Conservation (phyloP, 35 echinoderm and acorn worm genomes). For the Antedon bifida region DNA sequence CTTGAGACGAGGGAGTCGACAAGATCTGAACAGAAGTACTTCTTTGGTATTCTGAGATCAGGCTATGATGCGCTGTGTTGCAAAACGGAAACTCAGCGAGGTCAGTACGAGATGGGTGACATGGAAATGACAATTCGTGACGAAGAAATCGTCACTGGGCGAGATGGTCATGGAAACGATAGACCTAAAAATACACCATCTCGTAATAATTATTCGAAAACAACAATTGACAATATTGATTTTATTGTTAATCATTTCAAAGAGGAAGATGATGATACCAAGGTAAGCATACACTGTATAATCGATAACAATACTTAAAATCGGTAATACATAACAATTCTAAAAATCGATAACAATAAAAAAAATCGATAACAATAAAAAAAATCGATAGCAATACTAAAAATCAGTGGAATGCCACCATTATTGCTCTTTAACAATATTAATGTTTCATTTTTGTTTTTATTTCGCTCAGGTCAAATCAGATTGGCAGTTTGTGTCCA, state of each 20-base stretch:
- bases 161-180: neutral
- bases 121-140: neutral
- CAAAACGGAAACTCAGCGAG: neutral
- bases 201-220: neutral
- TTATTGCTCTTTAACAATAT: too few relatives aligned
- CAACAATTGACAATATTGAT: neutral
- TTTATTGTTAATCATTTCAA: conserved; percentile 11
- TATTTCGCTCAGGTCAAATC: conserved; percentile 23
- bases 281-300: conserved; percentile 1
- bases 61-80: neutral
- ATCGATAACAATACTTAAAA: too few relatives aligned
- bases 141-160: neutral
- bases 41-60: conserved; percentile 10
- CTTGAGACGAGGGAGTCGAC: neutral
- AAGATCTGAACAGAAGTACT: conserved; percentile 8
- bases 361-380: too few relatives aligned
- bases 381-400: too few relatives aligned
- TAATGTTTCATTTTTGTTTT: neutral
- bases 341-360: too few relatives aligned
- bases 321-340: too few relatives aligned
- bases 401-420: too few relatives aligned
- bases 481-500: conserved; percentile 36
- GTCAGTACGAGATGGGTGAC: neutral
- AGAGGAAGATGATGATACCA: conserved; percentile 1
- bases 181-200: neutral